Percentiles rank a stretch among this genome's conserved stretches.
phyloP scores from a whole-genome alignment of 2,888 invertebrate genomes.

The Leptopterna dolabrata region DNA sequence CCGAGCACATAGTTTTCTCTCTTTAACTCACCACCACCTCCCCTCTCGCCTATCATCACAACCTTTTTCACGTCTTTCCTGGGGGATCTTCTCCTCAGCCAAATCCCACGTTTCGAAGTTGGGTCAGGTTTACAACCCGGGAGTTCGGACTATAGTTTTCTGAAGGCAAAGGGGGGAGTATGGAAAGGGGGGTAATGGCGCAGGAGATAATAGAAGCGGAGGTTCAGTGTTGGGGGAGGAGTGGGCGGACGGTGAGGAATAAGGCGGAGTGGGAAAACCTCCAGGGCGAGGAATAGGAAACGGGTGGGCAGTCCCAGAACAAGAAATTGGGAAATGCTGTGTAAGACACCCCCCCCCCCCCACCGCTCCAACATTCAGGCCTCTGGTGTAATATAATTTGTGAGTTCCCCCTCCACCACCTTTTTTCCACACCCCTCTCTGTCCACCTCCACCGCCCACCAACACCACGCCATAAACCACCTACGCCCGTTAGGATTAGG shows the following conservation, averaged over 20 bases:
- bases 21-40: not conserved
- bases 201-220: constrained; percentile 39
- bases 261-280: not conserved
- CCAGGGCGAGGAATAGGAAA: not conserved
- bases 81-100: not conserved
- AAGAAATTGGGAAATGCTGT: constrained; percentile 50
- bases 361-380: not conserved
- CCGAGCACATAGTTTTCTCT: constrained; percentile 20
- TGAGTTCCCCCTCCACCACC: not conserved
- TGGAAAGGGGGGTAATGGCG: constrained; percentile 23
- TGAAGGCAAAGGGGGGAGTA: not conserved
- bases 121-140: constrained; percentile 38
- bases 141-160: constrained; percentile 36
- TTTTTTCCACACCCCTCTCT: not conserved
- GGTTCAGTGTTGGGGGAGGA: not conserved
- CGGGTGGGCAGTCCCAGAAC: not conserved
- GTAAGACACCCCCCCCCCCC: constrained; percentile 31
- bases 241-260: not conserved
- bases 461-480: too few species aligned
- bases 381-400: constrained; percentile 33
- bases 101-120: constrained; percentile 27
- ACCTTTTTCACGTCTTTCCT: not conserved
- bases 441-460: not conserved
- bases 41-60: not conserved
- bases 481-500: not conserved